Conservation (phyloP, 2,888 invertebrate species). For the Lasioglossum lativentre region DNA sequence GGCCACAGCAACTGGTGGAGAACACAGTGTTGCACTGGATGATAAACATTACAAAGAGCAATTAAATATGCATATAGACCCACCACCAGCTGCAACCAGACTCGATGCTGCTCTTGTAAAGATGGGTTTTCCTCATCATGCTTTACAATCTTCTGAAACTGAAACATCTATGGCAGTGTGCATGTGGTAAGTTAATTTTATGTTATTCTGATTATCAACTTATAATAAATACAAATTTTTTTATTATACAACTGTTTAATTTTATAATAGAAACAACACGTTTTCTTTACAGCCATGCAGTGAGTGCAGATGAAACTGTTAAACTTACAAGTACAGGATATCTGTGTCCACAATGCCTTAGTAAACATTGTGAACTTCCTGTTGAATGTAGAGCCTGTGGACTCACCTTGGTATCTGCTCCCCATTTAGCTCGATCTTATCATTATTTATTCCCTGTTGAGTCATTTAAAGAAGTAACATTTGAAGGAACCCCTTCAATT, state of each 20-base stretch:
- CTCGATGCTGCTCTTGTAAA: slow-evolving; percentile 93
- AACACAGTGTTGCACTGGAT: slow-evolving; percentile 94
- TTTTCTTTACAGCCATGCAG: slow-evolving; percentile 89
- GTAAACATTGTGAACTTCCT: slow-evolving; percentile 99
- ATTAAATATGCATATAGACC: slow-evolving; percentile 88
- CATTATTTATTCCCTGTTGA: slow-evolving; percentile 98
- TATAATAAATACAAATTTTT: not conserved
- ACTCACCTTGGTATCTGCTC: slow-evolving; percentile 97
- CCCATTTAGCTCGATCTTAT: slow-evolving; percentile 98
- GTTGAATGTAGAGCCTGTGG: slow-evolving; percentile 98
- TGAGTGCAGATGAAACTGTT: slow-evolving; percentile 89
- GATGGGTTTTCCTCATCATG: slow-evolving; percentile 98
- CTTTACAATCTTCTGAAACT: slow-evolving; percentile 86
- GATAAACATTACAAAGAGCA: slow-evolving; percentile 91
- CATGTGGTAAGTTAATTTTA: slow-evolving; percentile 90
- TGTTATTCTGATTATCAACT: slow-evolving; percentile 51
- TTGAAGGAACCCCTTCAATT: slow-evolving; percentile 86
- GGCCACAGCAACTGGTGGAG: slow-evolving; percentile 94
- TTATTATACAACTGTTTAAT: not conserved
- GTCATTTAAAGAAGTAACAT: slow-evolving; percentile 91
- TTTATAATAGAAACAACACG: not conserved
- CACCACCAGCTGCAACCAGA: slow-evolving; percentile 90
- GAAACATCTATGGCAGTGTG: slow-evolving; percentile 93
- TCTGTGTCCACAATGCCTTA: slow-evolving; percentile 97
- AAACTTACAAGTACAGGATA: slow-evolving; percentile 92